phyloP scores from a whole-genome alignment of 2,797 vertebrate species.

The Semotilus atromaculatus region DNA sequence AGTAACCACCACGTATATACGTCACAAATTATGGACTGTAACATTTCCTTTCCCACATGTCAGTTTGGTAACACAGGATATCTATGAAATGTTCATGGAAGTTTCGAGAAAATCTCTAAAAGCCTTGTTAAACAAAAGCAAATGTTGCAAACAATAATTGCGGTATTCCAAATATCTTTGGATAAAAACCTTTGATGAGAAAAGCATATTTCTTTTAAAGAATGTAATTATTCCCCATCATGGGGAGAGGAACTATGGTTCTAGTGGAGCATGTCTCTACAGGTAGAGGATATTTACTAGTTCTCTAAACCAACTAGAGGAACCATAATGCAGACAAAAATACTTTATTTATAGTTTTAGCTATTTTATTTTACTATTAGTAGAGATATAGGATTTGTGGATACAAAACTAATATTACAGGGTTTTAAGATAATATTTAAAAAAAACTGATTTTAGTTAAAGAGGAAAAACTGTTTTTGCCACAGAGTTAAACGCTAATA shows the following conservation, averaged over 20 bases:
- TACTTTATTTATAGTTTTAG: too few species aligned
- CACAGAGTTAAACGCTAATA: neutral
- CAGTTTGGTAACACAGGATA: neutral
- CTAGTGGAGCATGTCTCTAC: conserved; percentile 13
- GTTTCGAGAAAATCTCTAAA: neutral
- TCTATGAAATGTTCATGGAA: neutral
- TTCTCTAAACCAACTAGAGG: conserved; percentile 12
- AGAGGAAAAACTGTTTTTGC: neutral
- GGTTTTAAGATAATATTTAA: neutral
- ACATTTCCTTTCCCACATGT: conserved; percentile 7
- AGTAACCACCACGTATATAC: neutral
- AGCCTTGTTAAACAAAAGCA: neutral
- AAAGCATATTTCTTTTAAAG: neutral
- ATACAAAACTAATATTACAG: neutral
- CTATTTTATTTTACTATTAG: too few species aligned
- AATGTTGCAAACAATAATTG: neutral
- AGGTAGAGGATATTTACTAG: neutral
- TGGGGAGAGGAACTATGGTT: neutral
- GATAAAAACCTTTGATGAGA: neutral
- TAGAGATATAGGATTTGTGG: neutral
- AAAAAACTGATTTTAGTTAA: neutral
- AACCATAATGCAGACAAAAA: neutral
- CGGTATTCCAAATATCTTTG: neutral
- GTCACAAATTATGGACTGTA: conserved; percentile 22
- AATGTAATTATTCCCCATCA: neutral